Percentiles rank a stretch among this genome's conserved stretches.
These are phyloP conservation scores for Pterophyllum scalare DNA, from an alignment of 2,113 vertebrate genomes.

Conservation along the genomic window DNA sequence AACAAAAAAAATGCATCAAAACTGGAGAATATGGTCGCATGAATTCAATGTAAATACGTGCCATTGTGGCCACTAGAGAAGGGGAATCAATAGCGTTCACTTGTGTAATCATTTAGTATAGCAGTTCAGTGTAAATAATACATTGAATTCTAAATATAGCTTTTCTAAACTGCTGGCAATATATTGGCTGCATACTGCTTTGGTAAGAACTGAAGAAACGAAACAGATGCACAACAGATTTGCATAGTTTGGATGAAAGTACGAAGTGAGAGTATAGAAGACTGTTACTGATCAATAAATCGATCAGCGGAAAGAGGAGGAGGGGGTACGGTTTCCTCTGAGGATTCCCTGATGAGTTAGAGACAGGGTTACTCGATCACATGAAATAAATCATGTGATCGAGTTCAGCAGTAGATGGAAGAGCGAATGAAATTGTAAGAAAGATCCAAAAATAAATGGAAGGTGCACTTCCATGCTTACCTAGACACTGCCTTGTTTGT, in stretches of 20 bases:
- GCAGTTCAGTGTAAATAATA: conserved; percentile 27
- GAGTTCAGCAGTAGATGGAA: conserved; percentile 9
- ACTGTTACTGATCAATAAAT: conserved; percentile 12
- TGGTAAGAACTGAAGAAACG: not conserved
- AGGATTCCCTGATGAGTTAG: conserved; percentile 32
- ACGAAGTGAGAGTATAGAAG: not conserved
- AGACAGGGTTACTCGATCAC: conserved; percentile 18
- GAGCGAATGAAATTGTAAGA: not conserved
- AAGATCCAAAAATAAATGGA: not conserved
- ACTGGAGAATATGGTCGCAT: not conserved
- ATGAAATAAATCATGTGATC: conserved; percentile 54
- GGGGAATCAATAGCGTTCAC: not conserved
- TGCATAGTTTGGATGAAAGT: conserved; percentile 18
- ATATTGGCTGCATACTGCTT: conserved; percentile 1
- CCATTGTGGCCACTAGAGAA: not conserved
- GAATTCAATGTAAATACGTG: too few relatives aligned
- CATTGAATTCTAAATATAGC: conserved; percentile 5
- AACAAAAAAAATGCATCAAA: not conserved
- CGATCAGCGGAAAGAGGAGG: not conserved
- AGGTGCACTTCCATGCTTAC: not conserved
- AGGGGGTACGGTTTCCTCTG: not conserved
- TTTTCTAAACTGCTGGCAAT: conserved; percentile 2
- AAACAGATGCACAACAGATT: not conserved
- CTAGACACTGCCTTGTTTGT: not conserved
- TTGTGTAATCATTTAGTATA: conserved; percentile 4